These are phyloP conservation scores for Lithophane leautieri DNA, from an alignment of 2,888 invertebrate species.

Conservation along the genomic window DNA sequence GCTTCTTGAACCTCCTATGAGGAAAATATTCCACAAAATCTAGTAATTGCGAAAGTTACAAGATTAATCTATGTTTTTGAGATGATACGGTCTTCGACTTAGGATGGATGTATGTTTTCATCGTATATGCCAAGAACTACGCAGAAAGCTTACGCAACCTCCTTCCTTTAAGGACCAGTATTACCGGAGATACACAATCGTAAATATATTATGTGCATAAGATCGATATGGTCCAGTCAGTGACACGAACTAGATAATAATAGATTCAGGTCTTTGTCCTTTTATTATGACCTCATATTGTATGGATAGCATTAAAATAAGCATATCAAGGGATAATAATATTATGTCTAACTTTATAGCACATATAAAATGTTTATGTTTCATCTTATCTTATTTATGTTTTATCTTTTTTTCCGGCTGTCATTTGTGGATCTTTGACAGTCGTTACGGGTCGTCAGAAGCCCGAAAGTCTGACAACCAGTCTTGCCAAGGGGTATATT, in stretches of 20 bases:
- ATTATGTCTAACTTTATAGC: slow-evolving; percentile 18
- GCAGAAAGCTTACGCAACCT: slow-evolving; percentile 57
- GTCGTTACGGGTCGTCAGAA: no score
- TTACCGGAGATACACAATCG: background rate
- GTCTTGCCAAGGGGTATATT: no score
- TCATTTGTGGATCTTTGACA: no score
- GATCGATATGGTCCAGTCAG: background rate
- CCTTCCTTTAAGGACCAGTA: background rate
- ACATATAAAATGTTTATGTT: slow-evolving; percentile 33
- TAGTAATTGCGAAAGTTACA: background rate
- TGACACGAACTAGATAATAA: background rate
- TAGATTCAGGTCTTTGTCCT: slow-evolving; percentile 13
- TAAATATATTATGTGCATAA: background rate
- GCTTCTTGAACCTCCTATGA: background rate
- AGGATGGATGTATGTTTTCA: slow-evolving; percentile 18
- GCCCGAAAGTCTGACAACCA: no score
- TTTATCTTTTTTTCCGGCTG: no score
- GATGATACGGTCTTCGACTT: background rate
- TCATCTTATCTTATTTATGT: no score
- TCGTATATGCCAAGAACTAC: slow-evolving; percentile 26
- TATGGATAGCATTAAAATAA: slow-evolving; percentile 18
- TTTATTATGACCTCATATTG: slow-evolving; percentile 1
- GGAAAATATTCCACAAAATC: background rate
- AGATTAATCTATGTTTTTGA: background rate
- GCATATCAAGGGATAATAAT: slow-evolving; percentile 2